These are phyloP conservation scores for Bovichtus variegatus DNA, from an alignment of 2,797 vertebrate genomes.

Conservation along the genomic window DNA sequence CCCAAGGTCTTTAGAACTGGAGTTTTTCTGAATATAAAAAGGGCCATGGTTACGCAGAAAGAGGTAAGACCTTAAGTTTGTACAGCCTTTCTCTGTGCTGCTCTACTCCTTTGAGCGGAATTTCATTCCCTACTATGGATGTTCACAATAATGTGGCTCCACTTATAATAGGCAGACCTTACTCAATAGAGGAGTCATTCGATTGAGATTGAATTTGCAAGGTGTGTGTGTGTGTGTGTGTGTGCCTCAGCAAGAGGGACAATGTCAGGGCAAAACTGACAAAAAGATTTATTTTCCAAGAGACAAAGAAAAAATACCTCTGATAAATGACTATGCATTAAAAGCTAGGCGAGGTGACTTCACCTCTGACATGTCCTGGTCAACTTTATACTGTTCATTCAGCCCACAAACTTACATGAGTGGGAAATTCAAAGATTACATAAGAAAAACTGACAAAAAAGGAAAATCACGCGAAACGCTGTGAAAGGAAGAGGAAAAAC, in stretches of 20 bases:
- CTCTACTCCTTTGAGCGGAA: slow-evolving; percentile 44
- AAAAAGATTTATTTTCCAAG: slow-evolving; percentile 44
- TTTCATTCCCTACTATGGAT: slow-evolving; percentile 30
- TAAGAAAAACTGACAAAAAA: not conserved
- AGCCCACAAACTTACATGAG: not conserved
- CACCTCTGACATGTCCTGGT: not conserved
- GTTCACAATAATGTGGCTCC: slow-evolving; percentile 53
- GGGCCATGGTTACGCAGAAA: slow-evolving; percentile 51
- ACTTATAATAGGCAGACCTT: slow-evolving; percentile 40
- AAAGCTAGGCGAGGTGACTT: slow-evolving; percentile 13
- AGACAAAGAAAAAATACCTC: slow-evolving; percentile 6
- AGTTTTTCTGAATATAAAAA: slow-evolving; percentile 38
- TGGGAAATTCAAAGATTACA: not conserved
- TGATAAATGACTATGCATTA: slow-evolving; percentile 27
- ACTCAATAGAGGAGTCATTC: slow-evolving; percentile 40
- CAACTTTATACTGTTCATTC: not conserved
- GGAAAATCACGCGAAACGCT: not conserved
- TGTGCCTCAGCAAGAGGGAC: not conserved
- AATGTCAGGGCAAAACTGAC: slow-evolving; percentile 62
- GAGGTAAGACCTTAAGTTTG: slow-evolving; percentile 45
- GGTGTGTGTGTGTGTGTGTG: slow-evolving; percentile 8
- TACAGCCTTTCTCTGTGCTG: slow-evolving; percentile 34
- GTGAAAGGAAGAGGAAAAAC: not conserved
- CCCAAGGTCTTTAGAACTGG: slow-evolving; percentile 16
- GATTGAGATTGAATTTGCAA: slow-evolving; percentile 40